A percentile compares a stretch with the other conserved stretches of the same genome.
These are phyloP conservation scores for Sinosuthora webbiana DNA, from an alignment of 2,113 vertebrate genomes.

Conservation along the genomic window DNA sequence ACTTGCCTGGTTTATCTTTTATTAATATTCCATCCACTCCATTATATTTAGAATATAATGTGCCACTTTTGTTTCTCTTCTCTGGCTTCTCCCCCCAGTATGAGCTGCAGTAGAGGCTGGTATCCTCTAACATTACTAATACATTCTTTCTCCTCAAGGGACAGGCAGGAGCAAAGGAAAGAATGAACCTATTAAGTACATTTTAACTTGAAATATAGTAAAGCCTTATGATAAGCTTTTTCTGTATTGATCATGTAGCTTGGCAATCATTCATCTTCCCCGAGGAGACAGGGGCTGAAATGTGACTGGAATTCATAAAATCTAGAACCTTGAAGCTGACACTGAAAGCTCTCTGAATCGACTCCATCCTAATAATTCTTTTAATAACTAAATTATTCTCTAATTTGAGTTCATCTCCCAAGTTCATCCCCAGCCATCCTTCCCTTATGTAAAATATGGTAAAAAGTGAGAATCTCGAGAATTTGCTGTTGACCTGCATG, in stretches of 20 bases:
- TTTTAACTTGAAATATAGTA: constrained; percentile 45
- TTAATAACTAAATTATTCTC: not conserved
- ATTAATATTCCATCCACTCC: not conserved
- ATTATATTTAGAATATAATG: not conserved
- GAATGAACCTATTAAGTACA: constrained; percentile 24
- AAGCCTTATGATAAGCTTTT: constrained; percentile 39
- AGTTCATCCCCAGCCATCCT: not conserved
- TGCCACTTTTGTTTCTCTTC: not conserved
- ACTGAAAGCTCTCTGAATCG: not conserved
- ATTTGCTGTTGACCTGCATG: not conserved
- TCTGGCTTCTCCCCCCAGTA: not conserved
- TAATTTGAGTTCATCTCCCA: not conserved
- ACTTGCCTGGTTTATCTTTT: not conserved
- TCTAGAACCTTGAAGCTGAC: not conserved
- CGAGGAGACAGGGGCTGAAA: not conserved
- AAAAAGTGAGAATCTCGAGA: not conserved
- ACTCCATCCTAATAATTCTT: not conserved
- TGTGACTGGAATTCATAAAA: constrained; percentile 21
- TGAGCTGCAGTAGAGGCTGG: not conserved
- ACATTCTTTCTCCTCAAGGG: not conserved
- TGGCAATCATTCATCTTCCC: constrained; percentile 41
- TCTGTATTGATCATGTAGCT: constrained; percentile 43
- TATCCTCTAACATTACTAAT: not conserved
- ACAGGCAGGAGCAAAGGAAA: not conserved
- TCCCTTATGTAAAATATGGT: not conserved